phyloP scores from a whole-genome alignment of 2,113 vertebrate genomes.

The Syrmaticus mikado region DNA sequence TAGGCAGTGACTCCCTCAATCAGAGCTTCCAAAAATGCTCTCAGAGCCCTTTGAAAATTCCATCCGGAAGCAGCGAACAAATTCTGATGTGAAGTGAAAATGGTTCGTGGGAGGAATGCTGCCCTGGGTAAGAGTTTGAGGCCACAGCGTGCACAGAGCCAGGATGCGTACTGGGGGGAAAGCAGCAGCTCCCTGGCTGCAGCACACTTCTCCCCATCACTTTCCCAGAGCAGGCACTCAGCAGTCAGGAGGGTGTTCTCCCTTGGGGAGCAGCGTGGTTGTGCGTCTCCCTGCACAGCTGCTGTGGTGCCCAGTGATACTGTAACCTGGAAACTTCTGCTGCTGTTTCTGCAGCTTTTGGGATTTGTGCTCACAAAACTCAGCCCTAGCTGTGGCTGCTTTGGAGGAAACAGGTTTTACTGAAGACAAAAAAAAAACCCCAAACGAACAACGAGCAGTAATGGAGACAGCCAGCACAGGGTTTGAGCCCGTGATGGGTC shows the following conservation, averaged over 20 bases:
- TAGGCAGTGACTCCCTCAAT: background rate
- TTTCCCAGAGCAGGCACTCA: background rate
- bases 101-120: background rate
- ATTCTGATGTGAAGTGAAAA: constrained; percentile 15
- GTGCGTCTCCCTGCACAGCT: accelerated
- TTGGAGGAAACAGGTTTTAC: background rate
- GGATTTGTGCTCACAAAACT: background rate
- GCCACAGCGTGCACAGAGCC: background rate
- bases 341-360: background rate
- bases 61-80: background rate
- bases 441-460: background rate
- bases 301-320: background rate
- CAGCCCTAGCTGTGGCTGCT: background rate
- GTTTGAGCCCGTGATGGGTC: background rate
- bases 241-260: background rate
- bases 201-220: background rate
- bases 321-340: background rate
- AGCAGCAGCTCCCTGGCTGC: background rate
- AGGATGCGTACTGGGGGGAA: background rate
- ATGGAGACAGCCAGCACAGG: background rate
- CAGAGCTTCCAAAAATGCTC: background rate
- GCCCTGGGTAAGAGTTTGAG: background rate
- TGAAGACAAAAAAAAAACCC: background rate
- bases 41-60: background rate
- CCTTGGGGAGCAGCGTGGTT: background rate